Conservation (phyloP, 2,797 vertebrate species). For the Anguilla obscura region DNA sequence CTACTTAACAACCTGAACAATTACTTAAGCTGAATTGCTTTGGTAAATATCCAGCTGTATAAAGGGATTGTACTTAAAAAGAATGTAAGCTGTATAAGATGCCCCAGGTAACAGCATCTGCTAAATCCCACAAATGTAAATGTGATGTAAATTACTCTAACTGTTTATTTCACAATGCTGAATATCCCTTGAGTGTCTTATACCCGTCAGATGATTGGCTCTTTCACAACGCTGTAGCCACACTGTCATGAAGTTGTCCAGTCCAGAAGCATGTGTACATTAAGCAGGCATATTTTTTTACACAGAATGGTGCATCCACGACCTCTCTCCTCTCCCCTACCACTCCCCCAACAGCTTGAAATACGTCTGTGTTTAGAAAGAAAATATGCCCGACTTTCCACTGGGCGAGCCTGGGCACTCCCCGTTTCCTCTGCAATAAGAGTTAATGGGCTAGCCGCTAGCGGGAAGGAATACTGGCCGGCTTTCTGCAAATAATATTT, state of each 20-base stretch:
- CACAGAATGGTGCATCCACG: neutral
- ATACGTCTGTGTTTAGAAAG: neutral
- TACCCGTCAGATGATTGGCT: neutral
- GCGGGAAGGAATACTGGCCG: neutral
- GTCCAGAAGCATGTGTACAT: neutral
- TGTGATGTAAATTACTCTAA: neutral
- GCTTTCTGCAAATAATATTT: neutral
- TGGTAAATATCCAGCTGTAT: neutral
- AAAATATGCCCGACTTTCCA: neutral
- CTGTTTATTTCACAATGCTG: neutral
- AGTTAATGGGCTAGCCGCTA: neutral
- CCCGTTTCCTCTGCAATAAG: neutral
- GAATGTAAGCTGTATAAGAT: neutral
- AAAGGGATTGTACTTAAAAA: neutral
- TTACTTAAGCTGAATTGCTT: neutral
- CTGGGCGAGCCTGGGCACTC: neutral
- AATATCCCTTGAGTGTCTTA: neutral
- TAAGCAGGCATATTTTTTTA: neutral
- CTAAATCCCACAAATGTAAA: neutral
- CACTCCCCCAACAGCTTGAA: neutral
- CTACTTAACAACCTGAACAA: constrained; percentile 1
- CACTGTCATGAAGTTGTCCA: neutral
- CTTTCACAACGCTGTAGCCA: neutral
- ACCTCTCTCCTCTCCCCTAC: no score
- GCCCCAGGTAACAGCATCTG: neutral